Evolutionary conservation across 2,888 invertebrate species (phyloP).

Genomic region (Ceratothoa steindachneri): DNA sequence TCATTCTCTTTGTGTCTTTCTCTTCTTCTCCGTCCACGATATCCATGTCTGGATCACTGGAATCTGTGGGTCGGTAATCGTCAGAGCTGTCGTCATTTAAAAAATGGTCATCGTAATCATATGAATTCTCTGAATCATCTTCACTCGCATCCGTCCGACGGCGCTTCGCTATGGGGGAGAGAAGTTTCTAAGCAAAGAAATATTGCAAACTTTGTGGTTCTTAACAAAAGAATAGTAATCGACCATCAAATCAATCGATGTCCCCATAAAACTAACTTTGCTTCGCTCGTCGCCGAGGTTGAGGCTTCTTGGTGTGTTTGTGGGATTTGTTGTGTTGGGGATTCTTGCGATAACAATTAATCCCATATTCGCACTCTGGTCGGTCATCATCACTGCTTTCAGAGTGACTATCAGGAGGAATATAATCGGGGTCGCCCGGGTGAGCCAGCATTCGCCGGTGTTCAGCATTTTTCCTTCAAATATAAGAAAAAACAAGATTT

Average conservation of each 20-base stretch:
- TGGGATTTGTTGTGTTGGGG: conserved; percentile 60
- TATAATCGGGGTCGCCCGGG: conserved; percentile 63
- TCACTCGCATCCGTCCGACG: no score
- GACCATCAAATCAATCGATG: no score
- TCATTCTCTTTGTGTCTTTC: conserved; percentile 27
- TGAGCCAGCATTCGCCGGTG: conserved; percentile 64
- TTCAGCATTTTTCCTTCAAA: conserved; percentile 58
- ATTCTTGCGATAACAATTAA: conserved; percentile 60
- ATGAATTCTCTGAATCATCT: conserved; percentile 52
- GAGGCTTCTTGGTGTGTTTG: conserved; percentile 54
- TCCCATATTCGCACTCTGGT: conserved; percentile 61
- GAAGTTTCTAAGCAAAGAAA: background rate
- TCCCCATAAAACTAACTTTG: no score
- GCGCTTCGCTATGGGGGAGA: background rate
- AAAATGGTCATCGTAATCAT: conserved; percentile 55
- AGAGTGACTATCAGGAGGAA: conserved; percentile 39
- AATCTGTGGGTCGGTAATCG: conserved; percentile 56
- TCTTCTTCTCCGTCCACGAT: conserved; percentile 20
- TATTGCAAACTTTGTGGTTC: no score
- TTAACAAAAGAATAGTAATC: no score
- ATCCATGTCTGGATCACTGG: conserved; percentile 34
- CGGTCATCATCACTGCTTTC: conserved; percentile 51
- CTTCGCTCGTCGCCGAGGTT: conserved; percentile 49
- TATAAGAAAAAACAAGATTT: background rate
- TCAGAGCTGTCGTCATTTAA: conserved; percentile 56